A percentile compares a stretch with the other conserved stretches of the same genome.
phyloP scores from a whole-genome alignment of 2,888 invertebrate species.

The Artemia sinica region DNA sequence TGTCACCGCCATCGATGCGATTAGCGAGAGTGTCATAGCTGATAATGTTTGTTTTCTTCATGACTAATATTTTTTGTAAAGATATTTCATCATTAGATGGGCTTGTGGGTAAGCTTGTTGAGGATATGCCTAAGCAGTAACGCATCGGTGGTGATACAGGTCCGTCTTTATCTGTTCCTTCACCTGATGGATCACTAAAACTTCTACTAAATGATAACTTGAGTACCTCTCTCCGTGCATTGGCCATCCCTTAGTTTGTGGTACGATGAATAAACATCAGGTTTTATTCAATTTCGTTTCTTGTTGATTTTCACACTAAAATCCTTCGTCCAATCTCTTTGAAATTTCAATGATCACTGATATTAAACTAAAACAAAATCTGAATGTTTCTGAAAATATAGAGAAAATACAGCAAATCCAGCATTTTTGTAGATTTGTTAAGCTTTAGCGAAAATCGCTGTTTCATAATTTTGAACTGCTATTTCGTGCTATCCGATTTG shows the following conservation, averaged over 20 bases:
- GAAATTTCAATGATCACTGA: no score
- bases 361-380: no score
- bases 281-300: no score
- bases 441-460: no score
- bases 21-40: slow-evolving; percentile 38
- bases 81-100: slow-evolving; percentile 40
- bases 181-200: slow-evolving; percentile 24
- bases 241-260: neutral
- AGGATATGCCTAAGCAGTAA: slow-evolving; percentile 20
- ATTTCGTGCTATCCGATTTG: no score
- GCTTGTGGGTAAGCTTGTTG: slow-evolving; percentile 28
- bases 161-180: neutral
- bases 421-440: no score
- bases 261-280: no score
- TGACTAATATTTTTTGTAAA: slow-evolving; percentile 37
- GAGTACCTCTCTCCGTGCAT: slow-evolving; percentile 22
- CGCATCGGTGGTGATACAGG: slow-evolving; percentile 20
- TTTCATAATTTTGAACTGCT: no score
- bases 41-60: slow-evolving; percentile 37
- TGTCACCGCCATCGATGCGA: slow-evolving; percentile 27
- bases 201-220: slow-evolving; percentile 24
- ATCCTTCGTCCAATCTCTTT: no score
- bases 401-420: no score
- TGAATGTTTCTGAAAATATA: no score
- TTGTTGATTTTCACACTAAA: no score